Evolutionary conservation across 1,140 invertebrate genomes (phyloP), one percentile per base, ranked within the genome.

Genomic region (Saccostrea glomerata): DNA sequence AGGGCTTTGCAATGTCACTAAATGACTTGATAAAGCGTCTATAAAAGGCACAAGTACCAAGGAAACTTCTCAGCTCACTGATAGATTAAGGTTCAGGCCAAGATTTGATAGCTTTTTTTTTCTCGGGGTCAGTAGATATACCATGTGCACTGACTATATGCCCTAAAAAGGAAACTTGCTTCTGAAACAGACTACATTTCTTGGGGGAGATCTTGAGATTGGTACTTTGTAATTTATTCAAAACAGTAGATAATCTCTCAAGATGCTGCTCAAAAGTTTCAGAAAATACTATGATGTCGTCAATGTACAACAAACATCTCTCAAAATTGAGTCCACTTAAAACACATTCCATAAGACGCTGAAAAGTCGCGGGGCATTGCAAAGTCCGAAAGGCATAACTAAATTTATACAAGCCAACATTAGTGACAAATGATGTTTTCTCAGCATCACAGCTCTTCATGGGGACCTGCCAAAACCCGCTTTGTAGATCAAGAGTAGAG

Each of bases 1-100:
- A 20, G 20, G 63, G 63, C 20, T 17, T 70, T 70, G 63, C 63
- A 20, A 70, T 70, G 63, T 70, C 63, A 70, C 63, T 70, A 4
- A 70, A 70, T n/a, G 63, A 70, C 63, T 70, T 70, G 15, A 70
- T 70, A 23, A 23, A 70, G 9, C 23, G 63, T 23, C 63, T 83
- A 87, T 94, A 93, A 87, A 94, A 95, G 86, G 92, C 92, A 83
- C 93, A 85, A 25, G 96, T 85, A 0, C 96, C 96, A 5, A 96
- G 54, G 84, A 89, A 92, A 70, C 92, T 86, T 63, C 85, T 82
- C 12, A 92, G 6, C 91, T 73, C 54, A 77, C 36, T 89, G 90
- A 92, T n/a, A n/a, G n/a, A n/a, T 90, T 88, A 2, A 87, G 91
- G 56, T 85, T 88, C 13, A 87, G 90, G 83, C 90, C 93, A 77